These are phyloP conservation scores for Diglossa cyanea DNA, from an alignment of 2,797 vertebrate genomes.

Conservation along the genomic window DNA sequence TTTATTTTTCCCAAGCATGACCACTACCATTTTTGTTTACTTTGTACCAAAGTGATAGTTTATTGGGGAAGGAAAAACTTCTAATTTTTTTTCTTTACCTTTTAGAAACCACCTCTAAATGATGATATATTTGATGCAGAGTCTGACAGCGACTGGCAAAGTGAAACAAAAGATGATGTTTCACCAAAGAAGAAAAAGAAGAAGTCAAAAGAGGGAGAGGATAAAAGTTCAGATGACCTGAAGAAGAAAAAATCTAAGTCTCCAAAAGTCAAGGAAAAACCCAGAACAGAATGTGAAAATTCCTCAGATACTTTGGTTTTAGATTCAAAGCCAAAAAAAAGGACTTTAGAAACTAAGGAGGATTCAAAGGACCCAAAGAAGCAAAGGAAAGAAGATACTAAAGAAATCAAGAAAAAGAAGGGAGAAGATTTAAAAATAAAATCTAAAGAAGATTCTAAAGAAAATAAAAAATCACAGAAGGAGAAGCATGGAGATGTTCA, in stretches of 20 bases:
- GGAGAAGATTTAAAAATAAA: conserved; percentile 78
- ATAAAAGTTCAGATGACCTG: conserved; percentile 59
- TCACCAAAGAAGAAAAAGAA: conserved; percentile 91
- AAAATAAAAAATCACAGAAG: conserved; percentile 73
- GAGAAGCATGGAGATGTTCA: conserved; percentile 53
- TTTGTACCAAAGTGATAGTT: neutral
- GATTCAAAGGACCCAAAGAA: conserved; percentile 85
- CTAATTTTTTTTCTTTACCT: neutral
- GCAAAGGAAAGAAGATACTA: conserved; percentile 83
- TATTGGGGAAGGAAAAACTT: neutral
- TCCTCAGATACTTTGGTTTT: conserved; percentile 53
- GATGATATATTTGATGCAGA: conserved; percentile 90
- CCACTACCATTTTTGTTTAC: neutral
- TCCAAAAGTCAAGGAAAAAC: conserved; percentile 83
- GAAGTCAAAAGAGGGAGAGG: conserved; percentile 70
- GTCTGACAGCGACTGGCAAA: conserved; percentile 84
- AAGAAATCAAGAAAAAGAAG: conserved; percentile 76
- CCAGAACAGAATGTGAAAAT: conserved; percentile 73
- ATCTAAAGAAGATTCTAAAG: conserved; percentile 81
- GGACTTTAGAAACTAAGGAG: conserved; percentile 81
- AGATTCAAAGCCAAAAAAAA: conserved; percentile 83
- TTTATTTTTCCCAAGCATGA: neutral
- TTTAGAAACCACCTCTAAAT: conserved; percentile 83
- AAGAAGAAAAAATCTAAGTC: conserved; percentile 84
- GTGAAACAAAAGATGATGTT: conserved; percentile 80